Evolutionary conservation across 2,113 vertebrate species (phyloP).

Genomic region (Onychostruthus taczanowskii): DNA sequence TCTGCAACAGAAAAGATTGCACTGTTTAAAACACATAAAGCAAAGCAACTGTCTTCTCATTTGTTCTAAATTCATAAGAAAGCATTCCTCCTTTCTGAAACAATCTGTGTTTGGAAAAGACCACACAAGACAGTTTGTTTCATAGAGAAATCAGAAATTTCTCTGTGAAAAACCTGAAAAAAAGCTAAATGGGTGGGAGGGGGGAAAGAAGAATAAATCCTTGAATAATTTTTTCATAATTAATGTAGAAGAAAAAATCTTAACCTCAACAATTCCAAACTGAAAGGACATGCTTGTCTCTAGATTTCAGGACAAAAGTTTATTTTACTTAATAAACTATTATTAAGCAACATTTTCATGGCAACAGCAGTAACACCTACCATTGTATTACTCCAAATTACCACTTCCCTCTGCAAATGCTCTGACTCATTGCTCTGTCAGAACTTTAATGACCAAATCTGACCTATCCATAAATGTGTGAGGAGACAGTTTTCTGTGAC

Average conservation of each 20-base stretch:
- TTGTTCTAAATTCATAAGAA: neutral
- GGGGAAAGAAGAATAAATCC: neutral
- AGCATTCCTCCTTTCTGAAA: neutral
- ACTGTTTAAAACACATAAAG: neutral
- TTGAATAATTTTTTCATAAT: neutral
- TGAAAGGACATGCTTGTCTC: neutral
- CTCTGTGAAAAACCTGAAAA: neutral
- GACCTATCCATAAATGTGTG: neutral
- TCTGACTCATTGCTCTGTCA: neutral
- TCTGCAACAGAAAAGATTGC: conserved; percentile 56
- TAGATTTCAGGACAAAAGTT: neutral
- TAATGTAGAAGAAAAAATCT: neutral
- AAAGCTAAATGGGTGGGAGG: fast-evolving
- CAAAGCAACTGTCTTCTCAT: neutral
- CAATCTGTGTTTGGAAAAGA: neutral
- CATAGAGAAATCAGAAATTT: neutral
- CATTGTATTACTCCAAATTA: neutral
- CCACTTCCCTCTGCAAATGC: neutral
- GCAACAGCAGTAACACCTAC: neutral
- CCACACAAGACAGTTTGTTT: neutral
- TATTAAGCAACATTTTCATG: neutral
- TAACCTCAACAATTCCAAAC: neutral
- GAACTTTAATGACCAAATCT: neutral
- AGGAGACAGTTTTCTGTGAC: neutral
- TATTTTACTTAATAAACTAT: neutral